Base-by-base conservation (phyloP, 2,888 invertebrate genomes). In the Oscheius sp. region DNA sequence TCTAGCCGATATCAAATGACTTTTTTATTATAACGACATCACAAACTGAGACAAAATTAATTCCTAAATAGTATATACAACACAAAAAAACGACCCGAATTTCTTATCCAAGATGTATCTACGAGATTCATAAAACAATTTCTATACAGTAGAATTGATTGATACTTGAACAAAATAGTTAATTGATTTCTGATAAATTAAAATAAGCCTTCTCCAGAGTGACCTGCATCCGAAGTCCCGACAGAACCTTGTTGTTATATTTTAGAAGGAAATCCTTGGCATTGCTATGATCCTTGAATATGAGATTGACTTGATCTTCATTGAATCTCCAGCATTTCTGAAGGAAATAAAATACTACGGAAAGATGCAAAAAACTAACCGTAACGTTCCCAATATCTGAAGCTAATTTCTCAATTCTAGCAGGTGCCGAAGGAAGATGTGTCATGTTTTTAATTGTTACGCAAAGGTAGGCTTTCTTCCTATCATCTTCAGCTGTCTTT, bases 211-310 rank as follows among this genome's bases (percentile, higher is more conserved):
- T 84, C 64, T 84, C 82, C 52, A 84, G 72, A 2, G 72, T 68
- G 9, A 83, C 79, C n/a, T 63, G 53, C 69, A 84, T 59, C 27
- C 84, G 79, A 0, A 80, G 64, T 16, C 83, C 83, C 13, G 77
- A 70, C 12, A 83, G 71, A 5, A 81, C 78, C 75, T 84, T 79
- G 61, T 80, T 84, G 72, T 86, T 84, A 61, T 85, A 84, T 43
- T 87, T 85, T 12, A 84, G 73, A 83, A 87, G 82, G 71, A 87
- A 87, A 25, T 75, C 76, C 53, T 87, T 87, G 5, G 87, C 87
- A 63, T 86, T 80, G 46, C 85, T 85, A 61, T 85, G 83, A 21
- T 83, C 81, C 35, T 78, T 80, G 74, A 87, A 87, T 35, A 87
- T 85, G 2, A 87, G 72, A 12, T 82, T 78, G 3, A 85, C 80